These are phyloP conservation scores for Apis florea DNA, from an alignment of 1,140 invertebrate genomes.

Conservation along the genomic window DNA sequence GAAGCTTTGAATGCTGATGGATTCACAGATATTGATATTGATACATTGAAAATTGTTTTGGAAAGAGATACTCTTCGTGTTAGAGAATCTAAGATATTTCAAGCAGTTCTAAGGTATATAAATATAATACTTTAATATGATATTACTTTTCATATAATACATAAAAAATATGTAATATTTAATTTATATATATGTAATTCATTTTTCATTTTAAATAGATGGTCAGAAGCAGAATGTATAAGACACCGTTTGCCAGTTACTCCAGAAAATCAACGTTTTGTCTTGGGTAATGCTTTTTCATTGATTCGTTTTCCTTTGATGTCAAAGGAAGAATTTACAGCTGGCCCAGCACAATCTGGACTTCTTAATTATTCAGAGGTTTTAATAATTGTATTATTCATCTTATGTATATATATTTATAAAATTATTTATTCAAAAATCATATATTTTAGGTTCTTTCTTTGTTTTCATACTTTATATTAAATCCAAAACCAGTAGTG, in stretches of 20 bases:
- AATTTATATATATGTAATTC: not conserved
- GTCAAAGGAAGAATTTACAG: constrained; percentile 93
- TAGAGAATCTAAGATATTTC: constrained; percentile 90
- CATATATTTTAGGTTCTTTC: constrained; percentile 82
- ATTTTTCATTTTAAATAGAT: constrained; percentile 77
- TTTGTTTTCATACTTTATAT: constrained; percentile 91
- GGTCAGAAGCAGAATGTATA: constrained; percentile 90
- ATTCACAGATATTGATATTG: constrained; percentile 93
- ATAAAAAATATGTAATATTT: not conserved
- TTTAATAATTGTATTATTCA: constrained; percentile 23
- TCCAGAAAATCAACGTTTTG: constrained; percentile 86
- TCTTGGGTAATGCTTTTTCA: constrained; percentile 85
- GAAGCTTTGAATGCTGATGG: constrained; percentile 92
- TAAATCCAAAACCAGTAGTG: constrained; percentile 87
- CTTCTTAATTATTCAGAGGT: constrained; percentile 88
- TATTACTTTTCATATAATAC: not conserved
- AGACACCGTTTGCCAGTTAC: constrained; percentile 84
- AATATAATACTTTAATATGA: not conserved
- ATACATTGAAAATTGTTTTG: constrained; percentile 90
- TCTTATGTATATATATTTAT: constrained; percentile 17
- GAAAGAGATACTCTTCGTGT: constrained; percentile 92
- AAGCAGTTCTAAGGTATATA: constrained; percentile 82
- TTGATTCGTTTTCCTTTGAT: constrained; percentile 93
- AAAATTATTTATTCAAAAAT: constrained; percentile 29
- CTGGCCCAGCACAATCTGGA: constrained; percentile 88